Evolutionary conservation across 1,140 invertebrate genomes (phyloP).

Genomic region (Drosophila lowei): DNA sequence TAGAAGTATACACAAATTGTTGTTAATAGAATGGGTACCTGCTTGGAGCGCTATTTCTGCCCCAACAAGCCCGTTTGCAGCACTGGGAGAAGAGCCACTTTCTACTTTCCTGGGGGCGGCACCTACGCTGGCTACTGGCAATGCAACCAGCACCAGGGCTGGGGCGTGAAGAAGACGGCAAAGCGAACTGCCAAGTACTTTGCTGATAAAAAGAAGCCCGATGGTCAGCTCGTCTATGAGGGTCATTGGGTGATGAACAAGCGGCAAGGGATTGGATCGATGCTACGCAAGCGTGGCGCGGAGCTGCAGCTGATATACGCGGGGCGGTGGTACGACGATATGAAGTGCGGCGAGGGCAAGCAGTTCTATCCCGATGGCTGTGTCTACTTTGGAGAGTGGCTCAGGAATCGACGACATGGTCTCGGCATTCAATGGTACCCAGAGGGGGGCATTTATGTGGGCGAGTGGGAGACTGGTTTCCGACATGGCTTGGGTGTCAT

Average conservation of each 20-base stretch:
- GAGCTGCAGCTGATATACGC: conserved; percentile 78
- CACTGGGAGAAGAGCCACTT: conserved; percentile 49
- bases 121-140: conserved; percentile 67
- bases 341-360: conserved; percentile 83
- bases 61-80: conserved; percentile 57
- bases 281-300: conserved; percentile 56
- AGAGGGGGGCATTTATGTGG: conserved; percentile 84
- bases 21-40: conserved; percentile 42
- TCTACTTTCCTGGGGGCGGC: conserved; percentile 67
- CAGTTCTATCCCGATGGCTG: conserved; percentile 72
- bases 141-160: conserved; percentile 60
- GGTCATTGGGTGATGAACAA: conserved; percentile 84
- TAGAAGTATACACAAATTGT: conserved; percentile 21
- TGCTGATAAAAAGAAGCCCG: conserved; percentile 40
- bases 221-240: conserved; percentile 83
- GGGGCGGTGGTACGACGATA: conserved; percentile 84
- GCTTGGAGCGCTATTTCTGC: conserved; percentile 44
- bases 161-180: conserved; percentile 42
- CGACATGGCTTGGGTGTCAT: conserved; percentile 83
- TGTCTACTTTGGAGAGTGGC: conserved; percentile 83
- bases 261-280: conserved; percentile 84
- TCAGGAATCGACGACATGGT: conserved; percentile 85
- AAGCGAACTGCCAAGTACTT: conserved; percentile 32
- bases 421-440: conserved; percentile 85
- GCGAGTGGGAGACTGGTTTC: conserved; percentile 82